Evolutionary conservation across 1,140 invertebrate genomes (phyloP), one percentile per base, ranked within the genome.

Genomic region (Theocolax elegans): DNA sequence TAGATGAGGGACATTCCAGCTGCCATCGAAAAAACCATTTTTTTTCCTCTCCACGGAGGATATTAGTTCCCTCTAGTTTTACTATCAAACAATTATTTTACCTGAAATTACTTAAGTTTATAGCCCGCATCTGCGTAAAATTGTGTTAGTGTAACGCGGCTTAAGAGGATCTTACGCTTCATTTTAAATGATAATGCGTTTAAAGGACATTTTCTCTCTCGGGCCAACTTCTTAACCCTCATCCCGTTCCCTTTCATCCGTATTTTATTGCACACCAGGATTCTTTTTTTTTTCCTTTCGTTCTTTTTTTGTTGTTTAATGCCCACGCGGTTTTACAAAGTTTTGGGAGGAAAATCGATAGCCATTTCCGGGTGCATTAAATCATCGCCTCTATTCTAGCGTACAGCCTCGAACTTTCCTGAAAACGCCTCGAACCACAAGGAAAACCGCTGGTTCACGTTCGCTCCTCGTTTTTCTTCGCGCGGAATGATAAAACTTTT

Each of bases 401-500:
- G 40, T n/a, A 7, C 7, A 12, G 35, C 27, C 10, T 46, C 56
- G 23, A 44, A 38, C 27, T 40, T 40, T 25, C 2, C 2, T 38
- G 1, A 31, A 65, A 38, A 25, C n/a, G 0, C 17, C 15, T 40
- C 23, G 3, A 19, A 66, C 23, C 53, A 15, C 15, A 31, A 12
- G n/a, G 3, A 1, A 68, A 68, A 42, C 31, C 35, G 35, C 21
- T 56, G 12, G 38, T 15, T 31, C 38, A 13, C 25, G n/a, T 21
- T 42, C 27, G n/a, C 29, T 42, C 12, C 40, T 54, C 31, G 13
- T 40, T 51, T 38, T 54, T 65, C 23, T 19, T 29, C 10, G 1
- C 31, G 1, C 31, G 1, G 21, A 35, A 27, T 42, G 46, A 62
- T 53, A 62, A 53, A 68, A 68, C 48, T 49, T 62, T 68, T 38